Evolutionary conservation across 2,113 vertebrate genomes (phyloP), one percentile per base, ranked within the genome.

Genomic region (Phaethon lepturus): DNA sequence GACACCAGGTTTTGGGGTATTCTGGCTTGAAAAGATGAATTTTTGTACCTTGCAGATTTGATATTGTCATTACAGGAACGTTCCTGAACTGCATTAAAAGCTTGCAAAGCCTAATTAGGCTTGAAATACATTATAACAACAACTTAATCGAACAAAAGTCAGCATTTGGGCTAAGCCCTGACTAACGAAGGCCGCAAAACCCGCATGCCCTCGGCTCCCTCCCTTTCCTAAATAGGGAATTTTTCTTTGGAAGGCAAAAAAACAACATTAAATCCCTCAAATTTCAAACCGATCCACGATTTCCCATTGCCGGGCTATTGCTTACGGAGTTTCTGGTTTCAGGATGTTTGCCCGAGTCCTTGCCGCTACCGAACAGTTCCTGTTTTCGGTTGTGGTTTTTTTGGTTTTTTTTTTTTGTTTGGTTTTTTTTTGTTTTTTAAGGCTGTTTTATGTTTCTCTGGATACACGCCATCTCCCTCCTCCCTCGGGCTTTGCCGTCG

Each of bases 191-290:
- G 40, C 9, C 0, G 0, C 29, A 25, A 42, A 63, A 24, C 13
- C 63, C 9, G 0, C 53, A 0, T 0, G 0, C 19, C 35, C 35
- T 40, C 11, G 1, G 60, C 60, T 53, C 40, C n/a, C 25, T 55
- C 25, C 49, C 11, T 25, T 47, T 35, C 81, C 59, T 7, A 33
- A 50, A 19, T 5, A 6, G 1, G 18, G 50, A 33, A 17, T 64
- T 1, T 59, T 35, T 3, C 22, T 23, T 38, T 2, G 1, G 12
- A 44, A 76, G 11, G 14, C 29, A 42, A 26, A 11, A 53, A 68
- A 29, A 6, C 49, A 17, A 19, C 5, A 7, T 7, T 5, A 44
- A 58, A 58, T 5, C 23, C 44, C 29, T 49, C 20, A 29, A 11
- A 59, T 45, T 29, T 35, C 56, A 22, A 17, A 7, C 29, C 1